These are phyloP conservation scores for Polydrusus pterygomalis DNA, from an alignment of 2,888 invertebrate species.

Conservation along the genomic window DNA sequence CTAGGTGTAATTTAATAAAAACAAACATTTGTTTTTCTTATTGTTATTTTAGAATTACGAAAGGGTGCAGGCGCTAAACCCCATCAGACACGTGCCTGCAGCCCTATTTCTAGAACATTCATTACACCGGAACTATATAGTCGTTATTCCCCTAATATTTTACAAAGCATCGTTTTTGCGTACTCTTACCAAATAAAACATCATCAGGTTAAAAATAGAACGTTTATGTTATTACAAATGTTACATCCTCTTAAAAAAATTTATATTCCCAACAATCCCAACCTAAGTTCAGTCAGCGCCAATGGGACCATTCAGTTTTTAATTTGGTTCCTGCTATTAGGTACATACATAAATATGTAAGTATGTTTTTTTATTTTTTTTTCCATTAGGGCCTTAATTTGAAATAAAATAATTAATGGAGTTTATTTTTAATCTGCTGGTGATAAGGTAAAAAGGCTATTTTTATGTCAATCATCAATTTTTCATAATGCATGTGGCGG, in stretches of 20 bases:
- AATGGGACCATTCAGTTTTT: background rate
- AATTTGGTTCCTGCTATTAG: background rate
- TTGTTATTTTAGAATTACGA: too few species aligned
- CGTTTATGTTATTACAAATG: constrained; percentile 30
- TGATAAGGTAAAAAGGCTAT: constrained; percentile 28
- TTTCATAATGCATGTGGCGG: constrained; percentile 43
- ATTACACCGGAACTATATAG: too few species aligned
- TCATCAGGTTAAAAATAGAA: constrained; percentile 52
- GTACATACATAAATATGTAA: background rate
- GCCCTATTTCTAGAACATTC: too few species aligned
- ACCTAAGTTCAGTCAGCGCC: constrained; percentile 25
- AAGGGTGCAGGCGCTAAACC: too few species aligned
- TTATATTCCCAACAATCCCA: constrained; percentile 24
- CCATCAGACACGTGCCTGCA: too few species aligned
- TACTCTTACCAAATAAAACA: constrained; percentile 31
- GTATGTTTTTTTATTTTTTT: constrained; percentile 28
- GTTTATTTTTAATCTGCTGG: constrained; percentile 44
- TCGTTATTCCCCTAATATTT: background rate
- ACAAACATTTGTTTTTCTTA: too few species aligned
- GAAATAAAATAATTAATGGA: constrained; percentile 8
- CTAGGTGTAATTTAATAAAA: too few species aligned
- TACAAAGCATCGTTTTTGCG: constrained; percentile 43
- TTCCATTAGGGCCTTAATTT: constrained; percentile 30
- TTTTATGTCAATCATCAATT: constrained; percentile 35
- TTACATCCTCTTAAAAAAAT: constrained; percentile 41